Evolutionary conservation across 2,797 vertebrate genomes (phyloP).

Genomic region (Amphiprion clarkii): DNA sequence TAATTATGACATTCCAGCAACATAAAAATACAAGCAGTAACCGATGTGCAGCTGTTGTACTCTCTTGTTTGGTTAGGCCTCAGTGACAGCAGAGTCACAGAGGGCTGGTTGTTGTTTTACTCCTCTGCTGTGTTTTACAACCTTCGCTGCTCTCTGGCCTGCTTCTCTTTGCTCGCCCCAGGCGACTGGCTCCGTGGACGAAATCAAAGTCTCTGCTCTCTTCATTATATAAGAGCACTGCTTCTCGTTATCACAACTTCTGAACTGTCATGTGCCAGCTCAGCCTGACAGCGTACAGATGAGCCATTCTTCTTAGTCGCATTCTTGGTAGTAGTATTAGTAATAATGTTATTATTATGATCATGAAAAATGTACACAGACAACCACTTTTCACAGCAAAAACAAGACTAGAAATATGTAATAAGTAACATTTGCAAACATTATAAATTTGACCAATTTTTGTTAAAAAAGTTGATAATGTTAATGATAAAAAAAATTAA

Average conservation of each 20-base stretch:
- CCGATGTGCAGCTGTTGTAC: slow-evolving; percentile 52
- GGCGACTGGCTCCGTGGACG: slow-evolving; percentile 50
- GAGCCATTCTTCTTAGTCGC: neutral
- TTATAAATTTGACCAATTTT: too few species aligned
- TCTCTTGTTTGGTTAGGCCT: slow-evolving; percentile 37
- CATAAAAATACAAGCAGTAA: slow-evolving; percentile 23
- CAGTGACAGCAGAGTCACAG: slow-evolving; percentile 34
- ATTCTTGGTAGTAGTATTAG: slow-evolving; percentile 1
- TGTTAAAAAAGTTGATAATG: too few species aligned
- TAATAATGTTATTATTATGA: neutral
- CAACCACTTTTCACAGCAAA: too few species aligned
- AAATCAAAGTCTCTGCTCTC: slow-evolving; percentile 68
- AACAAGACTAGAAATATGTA: too few species aligned
- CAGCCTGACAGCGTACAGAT: slow-evolving; percentile 7
- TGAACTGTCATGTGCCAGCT: slow-evolving; percentile 16
- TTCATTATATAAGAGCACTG: slow-evolving; percentile 66
- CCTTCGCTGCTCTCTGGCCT: slow-evolving; percentile 58
- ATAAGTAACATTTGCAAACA: too few species aligned
- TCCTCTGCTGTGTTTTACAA: slow-evolving; percentile 64
- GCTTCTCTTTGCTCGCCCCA: slow-evolving; percentile 75
- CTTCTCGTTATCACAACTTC: slow-evolving; percentile 44
- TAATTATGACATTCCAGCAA: slow-evolving; percentile 21
- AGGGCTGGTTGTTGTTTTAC: slow-evolving; percentile 30
- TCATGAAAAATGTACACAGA: neutral
- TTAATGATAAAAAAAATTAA: too few species aligned